Conservation (phyloP, 1,140 invertebrate species). For the Lepidurus packardi region DNA sequence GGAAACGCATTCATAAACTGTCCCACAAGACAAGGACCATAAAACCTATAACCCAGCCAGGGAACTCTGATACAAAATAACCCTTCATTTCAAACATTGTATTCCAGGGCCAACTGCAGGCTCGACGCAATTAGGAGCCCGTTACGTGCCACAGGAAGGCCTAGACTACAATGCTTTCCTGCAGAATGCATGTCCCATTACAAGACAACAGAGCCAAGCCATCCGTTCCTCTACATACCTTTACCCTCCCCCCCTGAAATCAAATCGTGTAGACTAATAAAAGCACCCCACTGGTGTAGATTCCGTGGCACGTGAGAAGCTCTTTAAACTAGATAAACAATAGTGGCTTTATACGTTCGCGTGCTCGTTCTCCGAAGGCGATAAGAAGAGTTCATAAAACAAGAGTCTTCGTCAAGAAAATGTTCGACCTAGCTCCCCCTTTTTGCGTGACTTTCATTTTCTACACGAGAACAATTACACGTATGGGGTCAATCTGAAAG, state of each 20-base stretch:
- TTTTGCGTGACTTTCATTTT: background rate
- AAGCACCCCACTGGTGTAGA: no score
- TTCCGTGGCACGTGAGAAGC: background rate
- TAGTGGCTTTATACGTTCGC: background rate
- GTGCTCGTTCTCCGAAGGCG: background rate
- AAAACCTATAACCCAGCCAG: background rate
- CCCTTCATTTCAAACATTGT: background rate
- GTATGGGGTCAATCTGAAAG: background rate
- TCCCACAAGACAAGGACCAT: background rate
- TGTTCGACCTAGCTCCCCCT: background rate
- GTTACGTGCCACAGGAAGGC: background rate
- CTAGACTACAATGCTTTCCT: background rate
- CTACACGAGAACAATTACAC: background rate
- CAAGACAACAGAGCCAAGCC: background rate
- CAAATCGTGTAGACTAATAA: background rate
- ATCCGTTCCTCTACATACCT: background rate
- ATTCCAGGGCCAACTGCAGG: background rate
- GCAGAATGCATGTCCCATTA: background rate
- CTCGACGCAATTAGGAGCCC: background rate
- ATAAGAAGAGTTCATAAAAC: conserved; percentile 6
- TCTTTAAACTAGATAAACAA: conserved; percentile 19
- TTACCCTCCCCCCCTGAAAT: no score
- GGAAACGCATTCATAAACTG: conserved; percentile 4
- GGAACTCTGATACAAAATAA: background rate
- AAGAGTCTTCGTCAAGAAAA: background rate